These are phyloP conservation scores for Ooceraea biroi DNA, from an alignment of 1,140 invertebrate genomes.

Conservation along the genomic window DNA sequence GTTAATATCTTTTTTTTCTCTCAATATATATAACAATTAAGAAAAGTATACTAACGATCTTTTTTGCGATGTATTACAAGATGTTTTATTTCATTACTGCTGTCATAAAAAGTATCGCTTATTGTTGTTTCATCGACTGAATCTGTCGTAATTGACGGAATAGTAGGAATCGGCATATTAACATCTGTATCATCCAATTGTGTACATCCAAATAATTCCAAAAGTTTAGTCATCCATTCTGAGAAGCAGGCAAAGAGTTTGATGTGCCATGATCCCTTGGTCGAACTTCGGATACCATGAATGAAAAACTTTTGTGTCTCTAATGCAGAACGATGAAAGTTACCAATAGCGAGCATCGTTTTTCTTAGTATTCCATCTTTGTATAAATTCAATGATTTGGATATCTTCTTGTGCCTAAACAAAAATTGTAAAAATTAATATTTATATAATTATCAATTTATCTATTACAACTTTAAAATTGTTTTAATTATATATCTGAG, in stretches of 20 bases:
- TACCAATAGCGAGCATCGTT: slow-evolving; percentile 40
- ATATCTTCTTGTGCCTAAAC: slow-evolving; percentile 47
- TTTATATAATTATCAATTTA: background rate
- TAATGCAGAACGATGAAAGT: slow-evolving; percentile 37
- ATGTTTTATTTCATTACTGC: background rate
- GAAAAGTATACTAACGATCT: slow-evolving; percentile 34
- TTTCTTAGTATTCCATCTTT: slow-evolving; percentile 38
- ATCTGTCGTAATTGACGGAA: background rate
- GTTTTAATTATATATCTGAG: too few relatives aligned
- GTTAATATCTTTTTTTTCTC: background rate
- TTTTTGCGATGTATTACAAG: background rate
- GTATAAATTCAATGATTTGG: slow-evolving; percentile 54
- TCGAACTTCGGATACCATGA: slow-evolving; percentile 31
- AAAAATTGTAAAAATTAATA: background rate
- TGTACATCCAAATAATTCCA: slow-evolving; percentile 39
- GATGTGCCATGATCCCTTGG: slow-evolving; percentile 58
- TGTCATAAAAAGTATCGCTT: background rate
- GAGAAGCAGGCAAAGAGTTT: slow-evolving; percentile 21
- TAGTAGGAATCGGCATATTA: background rate
- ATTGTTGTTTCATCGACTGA: background rate
- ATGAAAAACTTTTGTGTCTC: slow-evolving; percentile 51
- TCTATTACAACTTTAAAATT: too few relatives aligned
- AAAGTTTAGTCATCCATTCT: slow-evolving; percentile 54
- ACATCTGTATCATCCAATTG: background rate
- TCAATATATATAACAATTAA: background rate